These are phyloP conservation scores for Dichetophora obliterata DNA, from an alignment of 2,888 invertebrate genomes.

Conservation along the genomic window DNA sequence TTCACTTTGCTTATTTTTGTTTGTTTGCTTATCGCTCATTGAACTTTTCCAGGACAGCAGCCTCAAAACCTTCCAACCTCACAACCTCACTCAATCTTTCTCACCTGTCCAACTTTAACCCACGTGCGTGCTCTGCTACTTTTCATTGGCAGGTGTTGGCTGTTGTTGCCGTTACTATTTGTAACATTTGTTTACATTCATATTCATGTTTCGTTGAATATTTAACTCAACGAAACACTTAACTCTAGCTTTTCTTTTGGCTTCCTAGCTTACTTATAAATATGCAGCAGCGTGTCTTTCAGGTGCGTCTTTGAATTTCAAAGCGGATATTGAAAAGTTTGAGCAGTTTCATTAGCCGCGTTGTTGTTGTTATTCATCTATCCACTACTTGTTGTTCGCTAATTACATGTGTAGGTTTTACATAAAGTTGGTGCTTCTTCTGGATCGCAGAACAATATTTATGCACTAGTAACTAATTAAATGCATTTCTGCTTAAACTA, in stretches of 20 bases:
- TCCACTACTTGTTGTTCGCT: neutral
- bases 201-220: conserved; percentile 27
- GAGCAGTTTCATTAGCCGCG: neutral
- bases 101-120: neutral
- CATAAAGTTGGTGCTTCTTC: no score
- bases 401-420: no score
- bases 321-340: conserved; percentile 26
- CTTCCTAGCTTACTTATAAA: neutral
- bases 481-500: no score
- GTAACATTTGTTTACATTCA: conserved; percentile 10
- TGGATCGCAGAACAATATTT: no score
- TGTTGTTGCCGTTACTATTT: neutral
- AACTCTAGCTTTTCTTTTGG: neutral
- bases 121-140: neutral
- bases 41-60: conserved; percentile 48
- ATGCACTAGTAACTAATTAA: no score
- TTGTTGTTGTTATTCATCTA: neutral
- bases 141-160: neutral
- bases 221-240: conserved; percentile 13
- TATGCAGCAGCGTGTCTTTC: conserved; percentile 17
- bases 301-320: conserved; percentile 1
- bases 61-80: neutral
- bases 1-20: conserved; percentile 13
- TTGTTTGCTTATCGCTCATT: conserved; percentile 54
- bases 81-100: neutral